These are phyloP conservation scores for Micoletzkya japonica DNA, from an alignment of 2,888 invertebrate genomes.

Conservation along the genomic window DNA sequence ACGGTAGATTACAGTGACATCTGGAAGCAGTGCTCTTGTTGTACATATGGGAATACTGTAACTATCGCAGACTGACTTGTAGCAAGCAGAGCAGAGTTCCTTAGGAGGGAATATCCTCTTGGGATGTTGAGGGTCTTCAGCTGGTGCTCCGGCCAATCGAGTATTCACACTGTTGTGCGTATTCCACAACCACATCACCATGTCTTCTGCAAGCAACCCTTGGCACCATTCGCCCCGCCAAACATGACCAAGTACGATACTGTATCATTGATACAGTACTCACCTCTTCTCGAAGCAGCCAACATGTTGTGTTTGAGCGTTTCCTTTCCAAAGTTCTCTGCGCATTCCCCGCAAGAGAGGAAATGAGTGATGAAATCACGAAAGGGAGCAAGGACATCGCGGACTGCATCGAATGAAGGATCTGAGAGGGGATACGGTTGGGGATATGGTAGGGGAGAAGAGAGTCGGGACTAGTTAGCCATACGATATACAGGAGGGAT, in stretches of 20 bases:
- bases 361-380: slow-evolving; percentile 85
- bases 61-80: not conserved
- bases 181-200: slow-evolving; percentile 87
- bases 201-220: slow-evolving; percentile 72
- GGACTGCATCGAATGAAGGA: slow-evolving; percentile 67
- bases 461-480: too few relatives aligned
- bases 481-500: too few relatives aligned
- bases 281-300: slow-evolving; percentile 31
- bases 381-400: slow-evolving; percentile 79
- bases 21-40: too few relatives aligned
- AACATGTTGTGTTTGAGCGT: slow-evolving; percentile 67
- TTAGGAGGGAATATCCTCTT: slow-evolving; percentile 71
- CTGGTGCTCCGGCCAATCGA: slow-evolving; percentile 78
- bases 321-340: slow-evolving; percentile 86
- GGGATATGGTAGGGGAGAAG: too few relatives aligned
- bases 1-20: not conserved
- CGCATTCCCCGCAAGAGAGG: slow-evolving; percentile 90
- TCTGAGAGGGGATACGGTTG: slow-evolving; percentile 40
- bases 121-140: slow-evolving; percentile 86
- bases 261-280: slow-evolving; percentile 60
- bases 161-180: slow-evolving; percentile 90
- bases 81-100: slow-evolving; percentile 22
- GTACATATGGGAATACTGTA: too few relatives aligned
- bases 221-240: not conserved
- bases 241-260: not conserved